A percentile compares a stretch with the other conserved stretches of the same genome.
These are phyloP conservation scores for Lepilemur ruficaudatus DNA, from an alignment of 2,797 vertebrate genomes.

Conservation along the genomic window DNA sequence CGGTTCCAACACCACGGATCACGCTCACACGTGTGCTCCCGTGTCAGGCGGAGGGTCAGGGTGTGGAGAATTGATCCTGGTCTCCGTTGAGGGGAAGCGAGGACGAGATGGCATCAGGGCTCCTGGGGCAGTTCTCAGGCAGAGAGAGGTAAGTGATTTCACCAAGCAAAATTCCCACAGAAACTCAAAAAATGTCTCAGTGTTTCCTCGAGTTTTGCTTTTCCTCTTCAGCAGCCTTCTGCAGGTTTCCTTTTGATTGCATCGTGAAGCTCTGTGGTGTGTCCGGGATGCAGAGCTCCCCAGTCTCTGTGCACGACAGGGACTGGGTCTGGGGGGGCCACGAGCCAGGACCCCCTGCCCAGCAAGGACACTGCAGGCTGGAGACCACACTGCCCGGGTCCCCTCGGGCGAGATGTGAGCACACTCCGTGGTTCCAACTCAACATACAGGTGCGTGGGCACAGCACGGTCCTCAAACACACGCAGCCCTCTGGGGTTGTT, in stretches of 20 bases:
- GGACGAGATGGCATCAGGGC: conserved; percentile 38
- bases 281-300: neutral
- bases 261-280: neutral
- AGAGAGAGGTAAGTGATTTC: conserved; percentile 75
- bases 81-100: conserved; percentile 62
- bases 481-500: neutral
- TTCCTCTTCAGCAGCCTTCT: neutral
- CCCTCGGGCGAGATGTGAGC: neutral
- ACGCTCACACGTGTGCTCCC: conserved; percentile 67
- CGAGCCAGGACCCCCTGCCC: neutral
- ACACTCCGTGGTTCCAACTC: neutral
- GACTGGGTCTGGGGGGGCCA: neutral
- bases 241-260: conserved; percentile 53
- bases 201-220: conserved; percentile 60
- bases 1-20: conserved; percentile 60
- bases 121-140: conserved; percentile 45
- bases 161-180: conserved; percentile 65
- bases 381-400: accelerated
- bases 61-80: conserved; percentile 67
- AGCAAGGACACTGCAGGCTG: neutral
- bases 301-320: accelerated
- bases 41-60: conserved; percentile 64
- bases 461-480: accelerated
- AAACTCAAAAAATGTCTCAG: conserved; percentile 69
- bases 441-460: accelerated